Base-by-base conservation (phyloP, 2,888 invertebrate genomes). In the Pheosia tremula region DNA sequence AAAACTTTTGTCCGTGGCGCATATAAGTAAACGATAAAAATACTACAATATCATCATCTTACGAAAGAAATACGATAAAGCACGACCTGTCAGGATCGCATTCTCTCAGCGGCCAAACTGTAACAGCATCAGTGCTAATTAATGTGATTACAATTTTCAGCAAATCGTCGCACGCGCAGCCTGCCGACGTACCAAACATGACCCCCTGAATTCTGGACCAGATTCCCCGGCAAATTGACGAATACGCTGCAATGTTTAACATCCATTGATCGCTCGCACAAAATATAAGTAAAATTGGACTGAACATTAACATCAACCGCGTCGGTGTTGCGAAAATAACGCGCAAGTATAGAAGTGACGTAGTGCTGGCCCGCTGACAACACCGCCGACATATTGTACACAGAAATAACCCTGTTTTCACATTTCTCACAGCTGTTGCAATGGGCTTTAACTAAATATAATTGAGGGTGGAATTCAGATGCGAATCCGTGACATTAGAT, bases 341-440 rank as follows among this genome's bases (percentile, higher is more conserved):
- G 73, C 62, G 37, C 57, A 58, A 69, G 61, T 69, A 63, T 82
- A 85, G 84, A 80, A 82, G 75, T 80, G 74, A 68, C 73, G 77
- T 84, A 81, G 83, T 86, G 77, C 85, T 90, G 91, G 91, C 89
- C 62, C 61, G 69, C 83, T 85, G 87, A 83, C 90, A 88, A 86
- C 74, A 75, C 79, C 79, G 73, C 85, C 79, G 79, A 84, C 81
- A 85, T 86, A 83, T 85, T 86, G 72, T 77, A 82, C 80, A 81
- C 86, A 71, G 81, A 90, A 89, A 90, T 90, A 87, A 88, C 82
- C 78, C 66, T 74, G 74, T 80, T 80, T 79, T 78, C 76, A 76
- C 71, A 77, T 79, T 69, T 77, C 67, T 66, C 81, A 80, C 84
- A 83, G 84, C 81, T 84, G 82, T 78, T 77, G 71, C 74, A 72